phyloP scores from a whole-genome alignment of 2,888 invertebrate genomes.

The Orchestes rusci region DNA sequence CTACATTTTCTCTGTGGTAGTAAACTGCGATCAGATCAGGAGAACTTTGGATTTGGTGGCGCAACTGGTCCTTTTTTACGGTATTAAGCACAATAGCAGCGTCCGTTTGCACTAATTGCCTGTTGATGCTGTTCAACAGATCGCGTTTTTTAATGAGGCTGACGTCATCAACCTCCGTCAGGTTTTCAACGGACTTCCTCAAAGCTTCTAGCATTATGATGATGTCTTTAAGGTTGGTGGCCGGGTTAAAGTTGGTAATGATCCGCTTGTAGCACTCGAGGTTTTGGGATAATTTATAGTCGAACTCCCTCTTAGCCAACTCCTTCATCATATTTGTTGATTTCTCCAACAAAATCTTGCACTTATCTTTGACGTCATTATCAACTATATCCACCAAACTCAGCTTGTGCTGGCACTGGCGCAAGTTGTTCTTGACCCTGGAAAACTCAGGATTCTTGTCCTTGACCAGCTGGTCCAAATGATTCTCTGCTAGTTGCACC shows the following conservation, averaged over 20 bases:
- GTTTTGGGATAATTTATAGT: constrained; percentile 22
- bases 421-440: constrained; percentile 21
- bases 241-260: constrained; percentile 24
- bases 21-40: too few species aligned
- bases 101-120: too few species aligned
- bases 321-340: constrained; percentile 20
- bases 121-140: constrained; percentile 13
- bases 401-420: constrained; percentile 20
- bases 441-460: constrained; percentile 14
- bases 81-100: too few species aligned
- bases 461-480: constrained; percentile 18
- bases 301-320: constrained; percentile 21
- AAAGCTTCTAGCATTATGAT: constrained; percentile 22
- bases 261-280: constrained; percentile 25
- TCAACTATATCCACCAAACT: constrained; percentile 24
- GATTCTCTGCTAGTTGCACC: constrained; percentile 23
- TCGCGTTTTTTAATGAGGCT: constrained; percentile 16
- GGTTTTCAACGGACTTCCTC: constrained; percentile 19
- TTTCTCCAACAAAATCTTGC: constrained; percentile 22
- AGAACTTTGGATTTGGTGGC: too few species aligned
- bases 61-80: too few species aligned
- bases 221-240: constrained; percentile 20
- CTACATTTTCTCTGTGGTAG: too few species aligned
- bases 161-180: constrained; percentile 21
- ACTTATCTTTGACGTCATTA: constrained; percentile 21